These are phyloP conservation scores for Hydractinia echinata DNA, from an alignment of 30 jellyfish, hydroid and myxozoan genomes.

Conservation along the genomic window DNA sequence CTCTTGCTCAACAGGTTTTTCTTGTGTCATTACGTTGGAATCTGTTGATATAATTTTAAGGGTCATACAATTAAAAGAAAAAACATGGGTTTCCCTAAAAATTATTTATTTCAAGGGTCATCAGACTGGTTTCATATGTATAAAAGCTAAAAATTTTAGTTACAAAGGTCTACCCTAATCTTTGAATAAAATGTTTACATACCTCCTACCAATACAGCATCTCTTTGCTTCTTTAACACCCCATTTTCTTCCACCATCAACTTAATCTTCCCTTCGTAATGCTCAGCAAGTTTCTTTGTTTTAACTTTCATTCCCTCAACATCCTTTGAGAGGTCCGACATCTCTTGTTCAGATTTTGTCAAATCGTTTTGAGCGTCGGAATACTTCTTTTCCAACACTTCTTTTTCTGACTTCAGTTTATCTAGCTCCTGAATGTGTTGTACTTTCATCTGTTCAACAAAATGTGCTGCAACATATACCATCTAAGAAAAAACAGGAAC, in stretches of 20 bases:
- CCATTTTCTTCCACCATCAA: neutral
- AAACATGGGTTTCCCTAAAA: too few species aligned
- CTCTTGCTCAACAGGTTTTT: too few species aligned
- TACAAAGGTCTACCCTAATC: too few species aligned
- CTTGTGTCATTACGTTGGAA: too few species aligned
- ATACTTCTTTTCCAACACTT: neutral
- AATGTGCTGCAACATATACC: too few species aligned
- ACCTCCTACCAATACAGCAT: conserved; percentile 11
- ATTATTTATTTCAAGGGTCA: too few species aligned
- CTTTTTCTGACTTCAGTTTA: neutral
- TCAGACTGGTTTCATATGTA: too few species aligned
- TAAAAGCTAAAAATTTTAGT: too few species aligned
- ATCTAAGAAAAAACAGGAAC: too few species aligned
- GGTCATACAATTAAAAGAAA: too few species aligned
- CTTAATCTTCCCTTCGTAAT: neutral
- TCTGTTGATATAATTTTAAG: too few species aligned
- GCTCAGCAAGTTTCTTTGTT: conserved; percentile 1
- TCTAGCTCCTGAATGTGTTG: neutral
- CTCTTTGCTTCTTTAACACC: conserved; percentile 2
- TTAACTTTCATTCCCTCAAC: neutral
- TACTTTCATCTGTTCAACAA: too few species aligned
- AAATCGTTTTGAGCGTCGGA: neutral
- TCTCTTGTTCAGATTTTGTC: neutral
- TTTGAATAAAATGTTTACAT: neutral
- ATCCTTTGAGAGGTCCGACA: neutral